Conservation (phyloP, 1,140 invertebrate species). For the Panagrolaimus sp. region DNA sequence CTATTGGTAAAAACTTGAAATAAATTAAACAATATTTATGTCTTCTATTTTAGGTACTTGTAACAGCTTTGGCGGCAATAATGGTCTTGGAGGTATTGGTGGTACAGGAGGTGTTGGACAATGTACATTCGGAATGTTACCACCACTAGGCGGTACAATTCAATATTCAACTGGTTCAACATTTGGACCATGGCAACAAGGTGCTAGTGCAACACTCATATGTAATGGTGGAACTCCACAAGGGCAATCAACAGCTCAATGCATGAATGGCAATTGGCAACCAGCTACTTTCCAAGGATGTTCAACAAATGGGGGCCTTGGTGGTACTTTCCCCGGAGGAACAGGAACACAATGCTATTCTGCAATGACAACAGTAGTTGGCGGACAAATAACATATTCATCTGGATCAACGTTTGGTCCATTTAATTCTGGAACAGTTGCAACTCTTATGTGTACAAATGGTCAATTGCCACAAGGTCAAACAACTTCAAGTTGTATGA, state of each 20-base stretch:
- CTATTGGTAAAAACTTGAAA: background rate
- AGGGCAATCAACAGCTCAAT: background rate
- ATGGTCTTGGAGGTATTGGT: background rate
- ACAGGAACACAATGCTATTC: background rate
- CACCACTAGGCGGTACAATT: background rate
- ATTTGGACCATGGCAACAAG: background rate
- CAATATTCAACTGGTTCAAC: background rate
- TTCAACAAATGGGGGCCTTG: background rate
- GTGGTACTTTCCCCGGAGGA: no score
- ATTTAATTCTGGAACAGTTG: background rate
- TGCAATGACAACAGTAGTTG: background rate
- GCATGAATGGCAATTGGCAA: background rate
- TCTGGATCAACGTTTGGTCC: background rate
- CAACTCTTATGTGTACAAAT: background rate
- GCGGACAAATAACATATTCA: background rate
- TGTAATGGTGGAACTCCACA: background rate
- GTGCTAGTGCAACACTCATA: background rate
- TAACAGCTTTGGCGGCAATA: background rate
- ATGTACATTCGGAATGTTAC: background rate
- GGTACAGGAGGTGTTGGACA: background rate
- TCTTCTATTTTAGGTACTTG: background rate
- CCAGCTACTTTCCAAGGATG: background rate
- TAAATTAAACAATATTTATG: no score
- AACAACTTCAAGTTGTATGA: slow-evolving; percentile 2
- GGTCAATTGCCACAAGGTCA: background rate